Percentiles rank a stretch among this genome's conserved stretches.
Evolutionary conservation across 2,797 vertebrate species (phyloP).

Genomic region (Poecilia gillii): DNA sequence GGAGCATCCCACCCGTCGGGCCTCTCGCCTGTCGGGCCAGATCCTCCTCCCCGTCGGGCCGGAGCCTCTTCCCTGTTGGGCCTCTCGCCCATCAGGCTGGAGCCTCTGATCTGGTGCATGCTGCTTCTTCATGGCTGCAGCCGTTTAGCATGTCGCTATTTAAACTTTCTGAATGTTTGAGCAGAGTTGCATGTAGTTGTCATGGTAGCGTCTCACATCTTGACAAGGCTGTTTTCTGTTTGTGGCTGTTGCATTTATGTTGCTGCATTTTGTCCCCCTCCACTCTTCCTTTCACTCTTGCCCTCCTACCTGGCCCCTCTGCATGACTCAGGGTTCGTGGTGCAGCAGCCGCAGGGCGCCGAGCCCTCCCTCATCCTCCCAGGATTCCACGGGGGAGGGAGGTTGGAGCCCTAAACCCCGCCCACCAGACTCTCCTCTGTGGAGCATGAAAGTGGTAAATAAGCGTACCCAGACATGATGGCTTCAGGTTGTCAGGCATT

Average conservation of each 20-base stretch:
- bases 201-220: slow-evolving; percentile 19
- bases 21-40: too few relatives aligned
- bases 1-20: background rate
- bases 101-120: slow-evolving; percentile 2
- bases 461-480: slow-evolving; percentile 28
- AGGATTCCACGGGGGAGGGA: slow-evolving; percentile 92
- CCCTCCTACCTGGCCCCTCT: slow-evolving; percentile 27
- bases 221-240: slow-evolving; percentile 13
- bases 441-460: slow-evolving; percentile 98
- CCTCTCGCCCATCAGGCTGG: background rate
- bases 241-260: slow-evolving; percentile 62
- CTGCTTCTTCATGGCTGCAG: background rate
- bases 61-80: background rate
- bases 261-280: slow-evolving; percentile 53
- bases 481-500: background rate
- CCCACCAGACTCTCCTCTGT: slow-evolving; percentile 89
- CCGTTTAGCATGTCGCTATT: slow-evolving; percentile 17
- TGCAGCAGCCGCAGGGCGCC: slow-evolving; percentile 92
- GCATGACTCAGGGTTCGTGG: slow-evolving; percentile 90
- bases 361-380: slow-evolving; percentile 95
- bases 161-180: background rate
- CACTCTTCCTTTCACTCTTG: background rate
- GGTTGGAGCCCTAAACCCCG: slow-evolving; percentile 92
- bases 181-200: slow-evolving; percentile 13
- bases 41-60: too few relatives aligned